Evolutionary conservation across 2,113 vertebrate species (phyloP).

Genomic region (Laticauda colubrina): DNA sequence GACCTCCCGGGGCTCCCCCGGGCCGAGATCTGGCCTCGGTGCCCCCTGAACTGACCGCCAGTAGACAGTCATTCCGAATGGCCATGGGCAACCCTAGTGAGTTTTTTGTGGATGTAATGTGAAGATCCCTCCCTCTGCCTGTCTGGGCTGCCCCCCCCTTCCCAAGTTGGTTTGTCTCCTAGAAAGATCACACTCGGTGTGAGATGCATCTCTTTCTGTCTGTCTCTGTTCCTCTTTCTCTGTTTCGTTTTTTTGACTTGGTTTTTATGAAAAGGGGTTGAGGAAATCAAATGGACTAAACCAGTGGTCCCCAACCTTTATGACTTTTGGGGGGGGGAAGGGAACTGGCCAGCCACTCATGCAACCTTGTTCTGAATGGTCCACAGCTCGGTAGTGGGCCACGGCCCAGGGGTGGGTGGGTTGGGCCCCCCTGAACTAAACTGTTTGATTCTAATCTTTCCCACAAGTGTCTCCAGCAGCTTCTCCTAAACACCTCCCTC

Average conservation of each 20-base stretch:
- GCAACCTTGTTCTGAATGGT: not conserved
- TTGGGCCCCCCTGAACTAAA: conserved; percentile 63
- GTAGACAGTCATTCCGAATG: conserved; percentile 93
- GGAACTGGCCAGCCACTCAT: not conserved
- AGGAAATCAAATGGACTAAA: conserved; percentile 77
- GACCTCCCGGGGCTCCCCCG: conserved; percentile 80
- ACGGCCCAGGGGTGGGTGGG: not conserved
- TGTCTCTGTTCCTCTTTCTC: not conserved
- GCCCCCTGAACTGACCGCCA: conserved; percentile 93
- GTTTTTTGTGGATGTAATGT: conserved; percentile 99
- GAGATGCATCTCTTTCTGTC: conserved; percentile 39
- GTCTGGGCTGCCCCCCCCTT: not conserved
- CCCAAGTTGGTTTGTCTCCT: conserved; percentile 52
- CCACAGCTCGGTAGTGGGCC: not conserved
- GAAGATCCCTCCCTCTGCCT: conserved; percentile 64
- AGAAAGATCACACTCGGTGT: conserved; percentile 54
- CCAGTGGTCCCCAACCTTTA: not conserved
- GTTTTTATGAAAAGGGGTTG: conserved; percentile 65
- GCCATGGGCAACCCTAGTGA: conserved; percentile 96
- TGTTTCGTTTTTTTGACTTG: conserved; percentile 61
- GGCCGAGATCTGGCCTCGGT: conserved; percentile 85
- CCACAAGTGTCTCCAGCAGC: conserved; percentile 49
- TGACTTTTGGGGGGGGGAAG: no score
- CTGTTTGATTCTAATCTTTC: conserved; percentile 68
- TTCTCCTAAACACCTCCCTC: conserved; percentile 39